phyloP scores from a whole-genome alignment of 1,140 invertebrate species.

The Papilio machaon region DNA sequence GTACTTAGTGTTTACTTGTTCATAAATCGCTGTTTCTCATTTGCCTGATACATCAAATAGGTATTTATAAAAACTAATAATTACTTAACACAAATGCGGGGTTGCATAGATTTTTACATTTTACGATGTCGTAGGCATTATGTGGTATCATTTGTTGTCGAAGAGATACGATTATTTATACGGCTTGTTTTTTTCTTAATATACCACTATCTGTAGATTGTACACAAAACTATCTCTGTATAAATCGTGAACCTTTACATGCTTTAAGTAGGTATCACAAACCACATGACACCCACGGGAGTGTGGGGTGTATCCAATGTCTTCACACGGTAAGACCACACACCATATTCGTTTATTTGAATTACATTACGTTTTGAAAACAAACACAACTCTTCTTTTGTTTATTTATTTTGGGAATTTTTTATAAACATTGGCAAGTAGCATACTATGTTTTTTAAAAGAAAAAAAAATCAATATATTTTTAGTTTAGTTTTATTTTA shows the following conservation, averaged over 20 bases:
- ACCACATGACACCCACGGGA: slow-evolving; percentile 17
- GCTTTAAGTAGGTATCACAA: neutral
- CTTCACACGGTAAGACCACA: slow-evolving; percentile 6
- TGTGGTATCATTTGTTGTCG: neutral
- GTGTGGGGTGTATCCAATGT: slow-evolving; percentile 9
- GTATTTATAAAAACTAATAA: too few relatives aligned
- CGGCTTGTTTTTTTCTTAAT: neutral
- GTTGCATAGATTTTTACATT: neutral
- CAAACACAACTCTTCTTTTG: neutral
- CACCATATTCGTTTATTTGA: neutral
- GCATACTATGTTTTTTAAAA: neutral
- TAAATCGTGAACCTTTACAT: neutral
- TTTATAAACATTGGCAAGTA: neutral
- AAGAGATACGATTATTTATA: neutral
- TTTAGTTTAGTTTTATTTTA: too few relatives aligned
- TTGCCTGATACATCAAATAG: too few relatives aligned
- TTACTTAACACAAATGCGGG: neutral
- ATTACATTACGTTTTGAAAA: neutral
- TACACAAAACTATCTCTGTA: neutral
- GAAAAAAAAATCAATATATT: too few relatives aligned
- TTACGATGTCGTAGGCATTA: neutral
- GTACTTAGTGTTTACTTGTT: too few relatives aligned
- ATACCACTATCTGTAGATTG: neutral
- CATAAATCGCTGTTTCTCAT: too few relatives aligned
- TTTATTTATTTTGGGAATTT: neutral